Evolutionary conservation across 2,888 invertebrate genomes (phyloP), one percentile per base, ranked within the genome.

Genomic region (Synanthedon myopaeformis): DNA sequence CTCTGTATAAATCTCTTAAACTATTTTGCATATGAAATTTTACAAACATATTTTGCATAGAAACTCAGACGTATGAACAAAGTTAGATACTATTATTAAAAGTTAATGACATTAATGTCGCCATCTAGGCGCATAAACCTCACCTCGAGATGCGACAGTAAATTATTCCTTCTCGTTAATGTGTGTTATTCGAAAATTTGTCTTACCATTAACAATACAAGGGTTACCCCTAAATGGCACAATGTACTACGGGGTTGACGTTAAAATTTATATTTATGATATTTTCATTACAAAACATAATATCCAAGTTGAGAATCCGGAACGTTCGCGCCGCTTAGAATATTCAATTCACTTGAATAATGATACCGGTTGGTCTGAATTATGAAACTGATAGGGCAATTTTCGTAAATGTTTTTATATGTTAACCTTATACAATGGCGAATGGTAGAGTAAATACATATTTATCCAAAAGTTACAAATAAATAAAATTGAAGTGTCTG

Each of bases 311-410:
- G 13, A 14, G 49, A 23, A 19, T 19, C 17, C 49, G 52, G 56
- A 52, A 51, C 49, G 55, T 51, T 55, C 54, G 57, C 51, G 56
- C 54, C 53, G 65, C 57, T 68, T 69, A 69, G 69, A 72, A 74
- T 70, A 72, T 74, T 70, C 70, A 69, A 69, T 73, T 69, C 64
- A 60, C 52, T 57, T 72, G 69, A 76, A 72, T 73, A 70, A 76
- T 67, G 67, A 61, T 59, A 58, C 61, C 60, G 65, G 66, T 64
- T 66, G 11, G 60, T 51, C 59, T 72, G 67, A 74, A 71, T 71
- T 70, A 75, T 70, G 66, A 63, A 64, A 64, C 53, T 51, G 54
- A 41, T 48, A 51, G 51, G 51, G 54, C 51, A 45, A 54, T 50
- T 54, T 54, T 51, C 14, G 51, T 42, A 54, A 45, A 45, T 3